Conservation (phyloP, 2,797 vertebrate species). For the Helarctos malayanus region DNA sequence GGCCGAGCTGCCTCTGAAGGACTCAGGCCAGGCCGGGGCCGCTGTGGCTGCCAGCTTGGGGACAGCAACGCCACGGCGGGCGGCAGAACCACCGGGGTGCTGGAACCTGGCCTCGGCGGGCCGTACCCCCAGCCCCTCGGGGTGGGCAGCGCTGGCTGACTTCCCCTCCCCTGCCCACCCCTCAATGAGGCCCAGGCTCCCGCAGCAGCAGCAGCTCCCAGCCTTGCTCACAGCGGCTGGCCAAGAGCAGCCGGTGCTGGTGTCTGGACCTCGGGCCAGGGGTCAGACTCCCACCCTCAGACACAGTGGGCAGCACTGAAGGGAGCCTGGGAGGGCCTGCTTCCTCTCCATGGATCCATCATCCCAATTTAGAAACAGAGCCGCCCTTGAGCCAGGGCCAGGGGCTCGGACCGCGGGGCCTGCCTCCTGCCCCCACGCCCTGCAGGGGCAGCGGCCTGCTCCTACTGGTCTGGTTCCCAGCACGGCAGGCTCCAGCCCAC, state of each 20-base stretch:
- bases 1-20: not conserved
- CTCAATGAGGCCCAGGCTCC: not conserved
- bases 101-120: not conserved
- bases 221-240: not conserved
- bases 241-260: not conserved
- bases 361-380: constrained; percentile 61
- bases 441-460: fast-evolving
- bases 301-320: not conserved
- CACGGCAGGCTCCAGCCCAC: not conserved
- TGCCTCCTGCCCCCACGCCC: not conserved
- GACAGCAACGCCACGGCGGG: not conserved
- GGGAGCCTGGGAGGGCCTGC: not conserved
- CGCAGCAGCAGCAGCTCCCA: not conserved
- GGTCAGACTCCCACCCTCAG: constrained; percentile 1
- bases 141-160: not conserved
- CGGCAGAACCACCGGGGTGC: not conserved
- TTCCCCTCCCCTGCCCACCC: not conserved
- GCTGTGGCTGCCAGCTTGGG: not conserved
- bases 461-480: not conserved
- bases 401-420: not conserved
- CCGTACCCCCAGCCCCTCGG: fast-evolving
- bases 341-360: not conserved
- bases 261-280: not conserved
- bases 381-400: not conserved
- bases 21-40: not conserved